These are phyloP conservation scores for Sylvia atricapilla DNA, from an alignment of 2,113 vertebrate species.

Conservation along the genomic window DNA sequence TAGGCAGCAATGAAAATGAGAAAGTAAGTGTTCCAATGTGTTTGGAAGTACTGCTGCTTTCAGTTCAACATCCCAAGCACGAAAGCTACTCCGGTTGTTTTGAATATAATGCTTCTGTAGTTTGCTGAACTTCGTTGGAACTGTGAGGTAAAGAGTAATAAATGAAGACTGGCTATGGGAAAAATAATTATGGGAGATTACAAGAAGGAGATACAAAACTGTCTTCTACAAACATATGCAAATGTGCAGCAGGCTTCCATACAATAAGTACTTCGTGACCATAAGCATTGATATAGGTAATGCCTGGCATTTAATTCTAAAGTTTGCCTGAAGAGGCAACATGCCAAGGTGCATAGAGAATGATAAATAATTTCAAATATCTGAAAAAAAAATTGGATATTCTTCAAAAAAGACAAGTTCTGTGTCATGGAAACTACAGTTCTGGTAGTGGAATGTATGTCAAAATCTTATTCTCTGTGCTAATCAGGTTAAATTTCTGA, in stretches of 20 bases:
- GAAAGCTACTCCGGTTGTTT: not conserved
- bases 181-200: not conserved
- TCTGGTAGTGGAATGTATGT: not conserved
- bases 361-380: not conserved
- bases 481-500: not conserved
- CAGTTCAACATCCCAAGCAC: not conserved
- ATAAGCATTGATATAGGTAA: not conserved
- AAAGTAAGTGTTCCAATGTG: not conserved
- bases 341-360: rapidly evolving
- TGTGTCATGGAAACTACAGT: not conserved
- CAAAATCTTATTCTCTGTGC: not conserved
- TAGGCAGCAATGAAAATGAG: not conserved
- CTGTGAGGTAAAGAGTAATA: not conserved
- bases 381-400: not conserved
- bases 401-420: not conserved
- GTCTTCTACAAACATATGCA: not conserved
- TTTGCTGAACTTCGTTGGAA: not conserved
- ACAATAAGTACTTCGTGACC: not conserved
- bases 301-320: not conserved
- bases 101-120: not conserved
- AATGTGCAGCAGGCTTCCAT: not conserved
- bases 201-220: not conserved
- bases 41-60: slow-evolving; percentile 4
- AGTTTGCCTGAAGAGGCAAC: not conserved
- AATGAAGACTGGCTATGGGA: not conserved